Evolutionary conservation across 2,797 vertebrate species (phyloP), one percentile per base, ranked within the genome.

Genomic region (Neopelma chrysocephalum): DNA sequence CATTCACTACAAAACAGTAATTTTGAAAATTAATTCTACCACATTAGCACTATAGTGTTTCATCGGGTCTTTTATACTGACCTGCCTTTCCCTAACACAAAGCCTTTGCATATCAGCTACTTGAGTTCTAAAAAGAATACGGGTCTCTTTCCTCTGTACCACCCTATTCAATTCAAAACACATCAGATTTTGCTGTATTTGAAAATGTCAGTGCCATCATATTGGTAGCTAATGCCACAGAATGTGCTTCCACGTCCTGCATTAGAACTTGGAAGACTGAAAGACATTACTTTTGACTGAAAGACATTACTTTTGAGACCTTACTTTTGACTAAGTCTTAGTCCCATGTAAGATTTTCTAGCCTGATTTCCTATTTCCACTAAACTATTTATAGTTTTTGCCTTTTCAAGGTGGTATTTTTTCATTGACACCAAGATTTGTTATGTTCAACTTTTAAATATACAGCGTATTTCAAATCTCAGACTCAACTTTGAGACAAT

Each of bases 381-480:
- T 83, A 83, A 87, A 82, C 45, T 23, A 6, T 85, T 87, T 66
- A 54, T 40, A 93, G 34, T 54, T 84, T 96, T 42, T 62, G 58
- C 45, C 71, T 19, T 81, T 96, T 87, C 72, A 90, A 82, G 70
- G 43, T 79, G 64, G 38, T 32, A 70, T 65, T 93, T 95, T 65
- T 96, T 77, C 72, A 89, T 43, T 85, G 61, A 76, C 14, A 76
- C 48, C 5, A 21, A 93, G 89, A 94, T 95, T 94, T 90, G 95
- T 62, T 95, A 81, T 58, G 54, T 88, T 94, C 70, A 83, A 79
- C 19, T 90, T 95, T 91, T 96, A 95, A 97, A 93, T 64, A 91
- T n/a, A 83, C 51, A 68, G 62, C 84, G 34, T 48, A 80, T 47
- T 78, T 95, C 84, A 86, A 86, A 51, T 7, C 76, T 87, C 85